These are phyloP conservation scores for western clawed frog (Xenopus tropicalis) DNA, from an alignment of 2,113 vertebrate genomes.

Conservation along the genomic window UCB_Xtro_10.0 CM004447.2:11973001-11973500, in stretches of 20 bases:
- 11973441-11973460: too few species aligned
- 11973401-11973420: background rate
- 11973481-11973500: too few species aligned
- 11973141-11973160: constrained; percentile 44
- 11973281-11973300: constrained; percentile 43
- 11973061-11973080: constrained; percentile 9
- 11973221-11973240: constrained; percentile 44
- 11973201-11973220: constrained; percentile 47
- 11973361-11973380: background rate
- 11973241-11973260: constrained; percentile 42
- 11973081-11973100: constrained; percentile 40
- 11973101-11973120: constrained; percentile 42
- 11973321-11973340: constrained; percentile 11
- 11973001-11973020: constrained; percentile 32
- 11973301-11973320: constrained; percentile 44
- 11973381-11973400: background rate
- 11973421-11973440: too few species aligned
- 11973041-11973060: constrained; percentile 8
- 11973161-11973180: constrained; percentile 46
- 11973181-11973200: constrained; percentile 47
- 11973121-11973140: constrained; percentile 45
- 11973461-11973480: too few species aligned
- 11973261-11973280: constrained; percentile 44
- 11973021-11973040: constrained; percentile 41
- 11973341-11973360: background rate